Percentiles rank a stretch among this genome's conserved stretches.
phyloP scores from a whole-genome alignment of 2,113 vertebrate species.

The Pelvicachromis taeniatus region DNA sequence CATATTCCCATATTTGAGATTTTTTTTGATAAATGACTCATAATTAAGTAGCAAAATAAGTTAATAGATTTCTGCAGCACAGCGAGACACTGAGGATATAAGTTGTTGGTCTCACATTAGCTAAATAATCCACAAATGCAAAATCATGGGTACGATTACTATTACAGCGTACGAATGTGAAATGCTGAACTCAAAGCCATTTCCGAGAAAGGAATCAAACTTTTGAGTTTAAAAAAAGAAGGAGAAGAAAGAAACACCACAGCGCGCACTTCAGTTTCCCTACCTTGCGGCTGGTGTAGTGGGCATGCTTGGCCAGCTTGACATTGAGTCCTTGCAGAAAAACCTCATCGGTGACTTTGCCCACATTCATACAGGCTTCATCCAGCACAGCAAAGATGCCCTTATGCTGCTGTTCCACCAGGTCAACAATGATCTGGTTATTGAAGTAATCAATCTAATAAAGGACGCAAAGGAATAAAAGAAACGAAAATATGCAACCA shows the following conservation, averaged over 20 bases:
- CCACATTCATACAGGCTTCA: conserved; percentile 96
- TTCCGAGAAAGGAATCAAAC: neutral
- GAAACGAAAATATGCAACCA: neutral
- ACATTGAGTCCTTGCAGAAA: conserved; percentile 91
- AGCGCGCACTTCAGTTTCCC: fast-evolving
- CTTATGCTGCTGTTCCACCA: conserved; percentile 97
- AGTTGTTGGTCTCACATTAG: neutral
- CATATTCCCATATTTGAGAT: neutral
- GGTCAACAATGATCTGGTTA: conserved; percentile 96
- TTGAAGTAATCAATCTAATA: conserved; percentile 96
- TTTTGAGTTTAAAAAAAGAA: no score
- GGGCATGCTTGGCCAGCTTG: conserved; percentile 88
- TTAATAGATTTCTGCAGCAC: neutral
- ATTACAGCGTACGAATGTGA: neutral
- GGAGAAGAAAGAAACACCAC: fast-evolving
- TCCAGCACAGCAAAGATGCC: conserved; percentile 94
- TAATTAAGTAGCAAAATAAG: no score
- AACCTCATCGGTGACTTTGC: conserved; percentile 93
- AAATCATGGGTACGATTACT: neutral
- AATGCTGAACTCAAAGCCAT: neutral
- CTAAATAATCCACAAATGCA: neutral
- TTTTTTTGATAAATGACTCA: no score
- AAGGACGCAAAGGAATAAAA: neutral
- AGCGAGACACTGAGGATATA: neutral
- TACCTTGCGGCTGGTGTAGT: conserved; percentile 98